phyloP scores from a whole-genome alignment of 2,797 vertebrate species.

The Pogonophryne albipinna region DNA sequence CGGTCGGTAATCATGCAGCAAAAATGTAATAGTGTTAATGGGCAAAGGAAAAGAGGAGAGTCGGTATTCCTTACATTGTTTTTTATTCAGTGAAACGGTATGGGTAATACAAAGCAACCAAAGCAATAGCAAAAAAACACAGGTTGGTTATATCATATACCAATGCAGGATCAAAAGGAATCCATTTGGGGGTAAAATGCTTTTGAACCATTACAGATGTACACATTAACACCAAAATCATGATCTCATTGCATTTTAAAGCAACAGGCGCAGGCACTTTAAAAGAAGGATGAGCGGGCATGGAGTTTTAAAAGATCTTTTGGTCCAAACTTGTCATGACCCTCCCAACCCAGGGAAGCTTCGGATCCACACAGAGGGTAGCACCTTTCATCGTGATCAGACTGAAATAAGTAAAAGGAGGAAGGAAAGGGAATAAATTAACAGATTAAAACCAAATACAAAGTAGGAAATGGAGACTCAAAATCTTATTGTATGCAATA shows the following conservation, averaged over 20 bases:
- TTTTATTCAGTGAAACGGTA: neutral
- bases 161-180: neutral
- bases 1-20: too few species aligned
- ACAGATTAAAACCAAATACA: neutral
- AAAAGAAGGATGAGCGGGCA: neutral
- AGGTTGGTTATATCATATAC: neutral
- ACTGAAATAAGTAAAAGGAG: constrained; percentile 32
- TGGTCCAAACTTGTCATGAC: constrained; percentile 28
- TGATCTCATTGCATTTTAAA: neutral
- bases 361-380: constrained; percentile 47
- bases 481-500: neutral
- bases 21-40: too few species aligned
- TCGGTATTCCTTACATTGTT: too few species aligned
- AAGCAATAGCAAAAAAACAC: neutral
- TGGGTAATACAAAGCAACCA: constrained; percentile 12
- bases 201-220: neutral
- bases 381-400: constrained; percentile 16
- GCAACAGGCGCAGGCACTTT: neutral
- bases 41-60: too few species aligned
- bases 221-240: neutral
- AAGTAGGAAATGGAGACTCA: neutral
- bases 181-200: neutral
- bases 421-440: neutral
- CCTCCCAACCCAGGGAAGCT: constrained; percentile 21
- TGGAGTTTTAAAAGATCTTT: neutral